These are phyloP conservation scores for Parazoanthus darwini DNA, from an alignment of 92 coral and sea anemone species.

Conservation along the genomic window DNA sequence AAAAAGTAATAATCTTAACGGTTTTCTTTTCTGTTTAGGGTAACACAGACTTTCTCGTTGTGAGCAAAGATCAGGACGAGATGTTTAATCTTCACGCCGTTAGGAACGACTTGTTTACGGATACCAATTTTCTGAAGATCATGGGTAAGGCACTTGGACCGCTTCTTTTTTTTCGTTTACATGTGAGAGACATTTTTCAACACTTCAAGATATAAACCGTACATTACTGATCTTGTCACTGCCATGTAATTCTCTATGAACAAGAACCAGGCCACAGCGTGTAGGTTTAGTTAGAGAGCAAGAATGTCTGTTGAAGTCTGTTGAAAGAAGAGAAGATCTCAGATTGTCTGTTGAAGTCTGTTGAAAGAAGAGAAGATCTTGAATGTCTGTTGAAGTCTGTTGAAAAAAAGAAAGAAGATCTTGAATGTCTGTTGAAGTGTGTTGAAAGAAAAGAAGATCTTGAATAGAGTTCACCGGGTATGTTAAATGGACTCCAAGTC, in stretches of 20 bases:
- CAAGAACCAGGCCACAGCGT: no score
- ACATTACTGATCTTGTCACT: no score
- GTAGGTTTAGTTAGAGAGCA: no score
- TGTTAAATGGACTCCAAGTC: not conserved
- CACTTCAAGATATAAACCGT: no score
- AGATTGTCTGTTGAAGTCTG: no score
- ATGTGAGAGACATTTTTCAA: not conserved
- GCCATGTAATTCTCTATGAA: no score
- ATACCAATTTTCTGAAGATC: constrained; percentile 89
- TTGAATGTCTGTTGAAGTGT: not conserved
- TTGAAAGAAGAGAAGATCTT: not conserved
- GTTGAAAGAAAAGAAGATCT: no score
- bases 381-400: no score
- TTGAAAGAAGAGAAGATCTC: no score
- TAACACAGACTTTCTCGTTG: constrained; percentile 21
- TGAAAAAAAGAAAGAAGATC: no score
- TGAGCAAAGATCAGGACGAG: constrained; percentile 14
- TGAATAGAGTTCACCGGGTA: not conserved
- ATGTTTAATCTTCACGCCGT: constrained; percentile 73
- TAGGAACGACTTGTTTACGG: constrained; percentile 72
- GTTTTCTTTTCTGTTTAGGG: constrained; percentile 5
- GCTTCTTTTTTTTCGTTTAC: not conserved
- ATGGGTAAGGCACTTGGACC: constrained; percentile 64
- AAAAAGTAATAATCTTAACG: not conserved
- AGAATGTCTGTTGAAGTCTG: no score